Evolutionary conservation across 2,797 vertebrate genomes (phyloP).

Genomic region (Mastacembelus armatus): DNA sequence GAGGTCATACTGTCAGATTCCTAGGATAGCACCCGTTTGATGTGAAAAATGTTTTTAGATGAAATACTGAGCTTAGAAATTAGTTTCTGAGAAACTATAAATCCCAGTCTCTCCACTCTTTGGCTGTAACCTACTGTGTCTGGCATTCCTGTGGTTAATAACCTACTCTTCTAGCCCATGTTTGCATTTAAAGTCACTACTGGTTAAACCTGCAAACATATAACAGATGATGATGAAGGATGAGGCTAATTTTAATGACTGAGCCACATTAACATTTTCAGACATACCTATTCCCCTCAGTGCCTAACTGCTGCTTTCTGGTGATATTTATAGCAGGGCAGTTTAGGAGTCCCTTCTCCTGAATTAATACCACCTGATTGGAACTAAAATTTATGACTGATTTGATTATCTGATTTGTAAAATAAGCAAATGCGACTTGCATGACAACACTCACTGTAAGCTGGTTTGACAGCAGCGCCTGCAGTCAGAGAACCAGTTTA

Average conservation of each 20-base stretch:
- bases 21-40: conserved; percentile 6
- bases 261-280: no score
- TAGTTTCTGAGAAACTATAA: conserved; percentile 4
- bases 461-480: neutral
- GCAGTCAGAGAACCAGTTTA: neutral
- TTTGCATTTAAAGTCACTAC: conserved; percentile 42
- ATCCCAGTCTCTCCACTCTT: conserved; percentile 7
- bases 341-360: no score
- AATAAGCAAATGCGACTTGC: neutral
- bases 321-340: no score
- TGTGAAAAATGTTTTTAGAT: conserved; percentile 26
- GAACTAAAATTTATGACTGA: neutral
- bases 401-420: neutral
- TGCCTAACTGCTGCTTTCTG: no score
- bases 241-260: neutral
- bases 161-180: conserved; percentile 41
- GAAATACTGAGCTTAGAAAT: neutral
- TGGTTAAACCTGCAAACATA: conserved; percentile 8
- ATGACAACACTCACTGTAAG: neutral
- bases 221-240: neutral
- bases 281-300: no score
- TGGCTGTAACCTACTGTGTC: conserved; percentile 43
- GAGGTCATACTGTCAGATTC: neutral
- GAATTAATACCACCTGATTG: no score
- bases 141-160: conserved; percentile 68